Conservation (phyloP, 2,888 invertebrate species). For the Pseudoips prasinana region DNA sequence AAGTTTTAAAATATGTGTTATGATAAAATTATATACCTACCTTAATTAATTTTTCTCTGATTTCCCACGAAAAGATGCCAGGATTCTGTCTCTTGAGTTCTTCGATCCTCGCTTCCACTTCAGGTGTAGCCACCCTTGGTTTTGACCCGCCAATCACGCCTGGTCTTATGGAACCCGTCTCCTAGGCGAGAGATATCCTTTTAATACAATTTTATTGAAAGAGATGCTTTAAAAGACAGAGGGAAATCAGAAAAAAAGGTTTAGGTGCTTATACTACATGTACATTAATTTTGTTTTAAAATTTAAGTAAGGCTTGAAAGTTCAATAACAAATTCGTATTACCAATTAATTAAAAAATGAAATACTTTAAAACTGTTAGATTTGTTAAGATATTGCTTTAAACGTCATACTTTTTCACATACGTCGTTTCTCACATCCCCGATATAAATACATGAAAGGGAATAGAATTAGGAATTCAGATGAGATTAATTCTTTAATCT, state of each 20-base stretch:
- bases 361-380: no score
- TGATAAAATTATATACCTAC: conserved; percentile 55
- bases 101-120: conserved; percentile 95
- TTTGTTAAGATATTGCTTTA: no score
- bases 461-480: no score
- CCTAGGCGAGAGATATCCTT: conserved; percentile 76
- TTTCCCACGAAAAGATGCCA: conserved; percentile 97
- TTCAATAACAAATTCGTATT: no score
- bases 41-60: conserved; percentile 94
- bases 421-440: no score
- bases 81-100: conserved; percentile 95
- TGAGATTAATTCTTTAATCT: not conserved
- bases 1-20: no score
- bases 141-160: conserved; percentile 97
- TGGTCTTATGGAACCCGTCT: conserved; percentile 97
- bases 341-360: no score
- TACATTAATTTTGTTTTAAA: no score
- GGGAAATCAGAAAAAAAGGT: no score
- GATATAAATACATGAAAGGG: no score
- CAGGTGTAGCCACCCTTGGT: conserved; percentile 95
- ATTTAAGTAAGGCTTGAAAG: no score
- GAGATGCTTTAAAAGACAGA: conserved; percentile 2
- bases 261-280: no score
- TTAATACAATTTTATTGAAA: conserved; percentile 19
- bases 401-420: not conserved